These are phyloP conservation scores for Eumacrocentrus americanus DNA, from an alignment of 2,888 invertebrate genomes.

Conservation along the genomic window DNA sequence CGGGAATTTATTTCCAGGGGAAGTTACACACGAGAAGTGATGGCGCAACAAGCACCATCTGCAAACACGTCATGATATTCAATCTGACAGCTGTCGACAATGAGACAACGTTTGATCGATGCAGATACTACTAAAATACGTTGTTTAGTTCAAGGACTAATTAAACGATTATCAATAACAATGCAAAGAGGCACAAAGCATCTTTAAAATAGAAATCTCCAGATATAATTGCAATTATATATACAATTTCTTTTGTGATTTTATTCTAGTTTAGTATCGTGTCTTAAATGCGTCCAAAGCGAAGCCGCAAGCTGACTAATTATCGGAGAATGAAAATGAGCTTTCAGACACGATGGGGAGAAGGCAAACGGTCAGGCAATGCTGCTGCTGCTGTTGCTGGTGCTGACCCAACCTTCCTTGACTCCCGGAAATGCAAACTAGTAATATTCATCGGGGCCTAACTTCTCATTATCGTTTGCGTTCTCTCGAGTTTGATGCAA, in stretches of 20 bases:
- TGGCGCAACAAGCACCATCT: slow-evolving; percentile 19
- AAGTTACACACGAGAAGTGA: background rate
- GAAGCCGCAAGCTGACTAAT: slow-evolving; percentile 1
- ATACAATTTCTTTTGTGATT: too few species aligned
- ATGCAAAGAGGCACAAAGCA: too few species aligned
- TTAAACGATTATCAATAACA: background rate
- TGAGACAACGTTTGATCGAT: slow-evolving; percentile 13
- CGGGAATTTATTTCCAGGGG: slow-evolving; percentile 4
- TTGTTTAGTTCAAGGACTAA: background rate
- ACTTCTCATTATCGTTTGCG: slow-evolving; percentile 16
- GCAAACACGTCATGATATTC: slow-evolving; percentile 13
- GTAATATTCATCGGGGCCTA: slow-evolving; percentile 20
- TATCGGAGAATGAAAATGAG: slow-evolving; percentile 14
- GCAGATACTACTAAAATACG: background rate
- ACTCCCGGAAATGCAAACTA: slow-evolving; percentile 27
- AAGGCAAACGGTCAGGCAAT: background rate
- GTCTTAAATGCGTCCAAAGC: background rate
- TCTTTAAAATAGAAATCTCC: too few species aligned
- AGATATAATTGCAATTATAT: too few species aligned
- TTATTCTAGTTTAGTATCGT: background rate
- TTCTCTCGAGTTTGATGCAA: background rate
- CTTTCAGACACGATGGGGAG: background rate
- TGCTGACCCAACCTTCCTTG: slow-evolving; percentile 18
- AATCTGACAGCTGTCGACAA: slow-evolving; percentile 18
- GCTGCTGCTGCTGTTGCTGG: background rate